Evolutionary conservation across 2,888 invertebrate species (phyloP).

Genomic region (Lycaena phlaeas): DNA sequence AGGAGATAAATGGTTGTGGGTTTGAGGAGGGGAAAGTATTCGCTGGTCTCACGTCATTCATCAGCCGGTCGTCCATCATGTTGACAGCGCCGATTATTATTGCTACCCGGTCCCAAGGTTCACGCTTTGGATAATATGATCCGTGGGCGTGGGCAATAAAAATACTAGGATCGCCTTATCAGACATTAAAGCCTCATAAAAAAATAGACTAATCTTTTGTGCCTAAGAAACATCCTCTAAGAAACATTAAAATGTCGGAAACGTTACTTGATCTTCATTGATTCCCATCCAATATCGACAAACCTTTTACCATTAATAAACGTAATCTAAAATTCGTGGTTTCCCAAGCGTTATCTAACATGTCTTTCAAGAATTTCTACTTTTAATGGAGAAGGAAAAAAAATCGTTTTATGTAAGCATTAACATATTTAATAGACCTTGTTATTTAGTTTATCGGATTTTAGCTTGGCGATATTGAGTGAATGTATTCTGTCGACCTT

Average conservation of each 20-base stretch:
- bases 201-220: no score
- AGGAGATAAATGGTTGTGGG: constrained; percentile 27
- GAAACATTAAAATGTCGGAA: no score
- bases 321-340: no score
- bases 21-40: constrained; percentile 20
- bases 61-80: constrained; percentile 50
- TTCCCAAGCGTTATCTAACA: no score
- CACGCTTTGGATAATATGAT: constrained; percentile 36
- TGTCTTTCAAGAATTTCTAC: background rate
- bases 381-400: no score
- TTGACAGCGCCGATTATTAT: constrained; percentile 55
- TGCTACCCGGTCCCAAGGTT: constrained; percentile 29
- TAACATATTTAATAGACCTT: constrained; percentile 6
- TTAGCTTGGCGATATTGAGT: constrained; percentile 15
- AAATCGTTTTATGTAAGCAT: no score
- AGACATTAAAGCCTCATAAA: no score
- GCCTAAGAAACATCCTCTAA: no score
- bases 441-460: constrained; percentile 6
- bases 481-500: constrained; percentile 53
- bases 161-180: background rate
- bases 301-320: no score
- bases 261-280: no score
- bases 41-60: constrained; percentile 59
- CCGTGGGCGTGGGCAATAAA: constrained; percentile 22
- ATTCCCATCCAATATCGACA: no score